Conservation (phyloP, 2,888 invertebrate species). For the Rhagophthalmus giganteus region DNA sequence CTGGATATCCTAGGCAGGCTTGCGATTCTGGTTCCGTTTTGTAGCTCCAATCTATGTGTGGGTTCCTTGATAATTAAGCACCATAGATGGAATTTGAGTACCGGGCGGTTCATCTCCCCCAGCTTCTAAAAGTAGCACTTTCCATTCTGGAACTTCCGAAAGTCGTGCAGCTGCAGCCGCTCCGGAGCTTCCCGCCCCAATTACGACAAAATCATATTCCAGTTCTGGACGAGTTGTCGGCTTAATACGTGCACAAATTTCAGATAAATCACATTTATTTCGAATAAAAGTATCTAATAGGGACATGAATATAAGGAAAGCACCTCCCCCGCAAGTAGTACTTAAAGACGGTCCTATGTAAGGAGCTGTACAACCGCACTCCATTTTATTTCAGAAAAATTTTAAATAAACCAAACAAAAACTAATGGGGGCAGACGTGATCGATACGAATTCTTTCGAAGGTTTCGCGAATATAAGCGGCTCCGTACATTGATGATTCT, state of each 20-base stretch:
- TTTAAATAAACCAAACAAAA: too few species aligned
- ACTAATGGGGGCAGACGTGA: too few species aligned
- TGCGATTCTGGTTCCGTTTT: slow-evolving; percentile 65
- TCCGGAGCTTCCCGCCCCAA: slow-evolving; percentile 70
- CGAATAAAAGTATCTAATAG: slow-evolving; percentile 65
- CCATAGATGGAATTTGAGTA: slow-evolving; percentile 68
- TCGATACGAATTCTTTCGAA: too few species aligned
- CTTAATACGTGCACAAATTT: slow-evolving; percentile 63
- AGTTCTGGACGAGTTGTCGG: slow-evolving; percentile 56
- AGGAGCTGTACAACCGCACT: slow-evolving; percentile 60
- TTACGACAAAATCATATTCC: slow-evolving; percentile 68
- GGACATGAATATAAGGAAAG: slow-evolving; percentile 67
- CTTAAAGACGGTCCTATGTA: slow-evolving; percentile 64
- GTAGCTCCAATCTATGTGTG: slow-evolving; percentile 70
- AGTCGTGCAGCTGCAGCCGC: slow-evolving; percentile 66
- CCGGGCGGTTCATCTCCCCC: slow-evolving; percentile 71
- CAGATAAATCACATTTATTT: slow-evolving; percentile 61
- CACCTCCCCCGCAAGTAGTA: slow-evolving; percentile 61
- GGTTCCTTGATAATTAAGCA: slow-evolving; percentile 65
- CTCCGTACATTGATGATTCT: too few species aligned
- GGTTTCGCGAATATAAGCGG: too few species aligned
- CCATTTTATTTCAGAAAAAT: too few species aligned
- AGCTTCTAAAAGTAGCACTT: slow-evolving; percentile 71
- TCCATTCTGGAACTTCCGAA: slow-evolving; percentile 69
- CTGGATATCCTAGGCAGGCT: slow-evolving; percentile 62